phyloP scores from a whole-genome alignment of 2,888 invertebrate genomes.

The Cephonodes hylas region DNA sequence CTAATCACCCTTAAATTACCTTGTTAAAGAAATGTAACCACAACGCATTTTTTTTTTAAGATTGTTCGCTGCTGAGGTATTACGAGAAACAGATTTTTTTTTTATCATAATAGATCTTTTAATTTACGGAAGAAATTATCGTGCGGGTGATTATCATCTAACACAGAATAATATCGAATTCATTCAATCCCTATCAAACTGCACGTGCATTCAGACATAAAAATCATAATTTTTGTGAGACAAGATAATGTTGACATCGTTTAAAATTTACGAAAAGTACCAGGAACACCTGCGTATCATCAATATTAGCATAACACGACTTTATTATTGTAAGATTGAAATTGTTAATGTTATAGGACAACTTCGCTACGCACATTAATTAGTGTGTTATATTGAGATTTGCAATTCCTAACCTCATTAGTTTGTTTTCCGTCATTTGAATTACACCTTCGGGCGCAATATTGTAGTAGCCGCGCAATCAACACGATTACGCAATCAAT shows the following conservation, averaged over 20 bases:
- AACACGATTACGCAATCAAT: slow-evolving; percentile 57
- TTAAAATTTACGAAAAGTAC: not conserved
- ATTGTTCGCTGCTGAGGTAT: not conserved
- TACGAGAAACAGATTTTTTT: not conserved
- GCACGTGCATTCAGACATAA: too few relatives aligned
- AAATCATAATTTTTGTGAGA: not conserved
- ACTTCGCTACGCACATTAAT: slow-evolving; percentile 1
- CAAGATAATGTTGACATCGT: not conserved
- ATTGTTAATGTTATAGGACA: not conserved
- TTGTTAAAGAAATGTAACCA: too few relatives aligned
- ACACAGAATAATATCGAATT: not conserved
- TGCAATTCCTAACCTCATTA: slow-evolving; percentile 20
- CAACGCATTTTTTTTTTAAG: too few relatives aligned
- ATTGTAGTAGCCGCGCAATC: slow-evolving; percentile 44
- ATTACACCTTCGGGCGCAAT: slow-evolving; percentile 31
- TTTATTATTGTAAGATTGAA: not conserved
- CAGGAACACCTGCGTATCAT: not conserved
- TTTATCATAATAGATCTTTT: not conserved
- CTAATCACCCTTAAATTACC: too few relatives aligned
- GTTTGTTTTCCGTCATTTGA: slow-evolving; percentile 39
- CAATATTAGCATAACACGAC: not conserved
- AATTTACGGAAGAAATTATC: not conserved
- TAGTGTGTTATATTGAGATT: slow-evolving; percentile 9
- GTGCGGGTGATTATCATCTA: not conserved
- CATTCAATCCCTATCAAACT: not conserved